A percentile compares a stretch with the other conserved stretches of the same genome.
phyloP scores from a whole-genome alignment of 1,140 invertebrate genomes.

The Cotesia vestalis region DNA sequence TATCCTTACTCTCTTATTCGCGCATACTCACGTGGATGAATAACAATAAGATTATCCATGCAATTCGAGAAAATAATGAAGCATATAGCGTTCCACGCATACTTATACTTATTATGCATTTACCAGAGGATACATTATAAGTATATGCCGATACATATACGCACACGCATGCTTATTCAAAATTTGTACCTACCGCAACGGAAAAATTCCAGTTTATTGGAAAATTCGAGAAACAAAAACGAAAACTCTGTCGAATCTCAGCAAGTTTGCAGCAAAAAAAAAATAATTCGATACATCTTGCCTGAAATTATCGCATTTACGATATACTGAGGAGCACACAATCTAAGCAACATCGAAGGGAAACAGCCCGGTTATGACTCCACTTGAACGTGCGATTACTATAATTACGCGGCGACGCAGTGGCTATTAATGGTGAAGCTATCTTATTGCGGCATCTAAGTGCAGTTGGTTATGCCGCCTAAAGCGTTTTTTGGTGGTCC shows the following conservation, averaged over 20 bases:
- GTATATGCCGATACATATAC: neutral
- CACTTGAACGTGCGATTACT: slow-evolving; percentile 49
- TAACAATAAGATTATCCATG: slow-evolving; percentile 20
- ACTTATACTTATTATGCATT: neutral
- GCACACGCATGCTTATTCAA: neutral
- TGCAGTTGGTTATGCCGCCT: slow-evolving; percentile 43
- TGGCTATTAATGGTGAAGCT: slow-evolving; percentile 53
- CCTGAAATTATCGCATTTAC: slow-evolving; percentile 35
- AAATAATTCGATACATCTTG: slow-evolving; percentile 25
- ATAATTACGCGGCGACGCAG: slow-evolving; percentile 54
- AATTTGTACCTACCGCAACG: neutral
- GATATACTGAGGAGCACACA: slow-evolving; percentile 20
- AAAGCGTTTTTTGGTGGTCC: slow-evolving; percentile 36
- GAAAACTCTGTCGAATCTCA: slow-evolving; percentile 3
- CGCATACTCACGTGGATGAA: slow-evolving; percentile 10
- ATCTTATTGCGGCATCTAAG: slow-evolving; percentile 56
- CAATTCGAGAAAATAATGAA: slow-evolving; percentile 24
- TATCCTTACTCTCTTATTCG: neutral
- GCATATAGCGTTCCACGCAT: slow-evolving; percentile 9
- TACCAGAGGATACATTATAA: slow-evolving; percentile 6
- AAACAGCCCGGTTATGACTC: slow-evolving; percentile 47
- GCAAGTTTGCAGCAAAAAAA: slow-evolving; percentile 4
- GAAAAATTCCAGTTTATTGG: slow-evolving; percentile 35
- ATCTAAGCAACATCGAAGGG: slow-evolving; percentile 27
- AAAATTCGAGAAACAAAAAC: slow-evolving; percentile 15